These are phyloP conservation scores for Triplophysa dalaica DNA, from an alignment of 2,113 vertebrate species.

Conservation along the genomic window DNA sequence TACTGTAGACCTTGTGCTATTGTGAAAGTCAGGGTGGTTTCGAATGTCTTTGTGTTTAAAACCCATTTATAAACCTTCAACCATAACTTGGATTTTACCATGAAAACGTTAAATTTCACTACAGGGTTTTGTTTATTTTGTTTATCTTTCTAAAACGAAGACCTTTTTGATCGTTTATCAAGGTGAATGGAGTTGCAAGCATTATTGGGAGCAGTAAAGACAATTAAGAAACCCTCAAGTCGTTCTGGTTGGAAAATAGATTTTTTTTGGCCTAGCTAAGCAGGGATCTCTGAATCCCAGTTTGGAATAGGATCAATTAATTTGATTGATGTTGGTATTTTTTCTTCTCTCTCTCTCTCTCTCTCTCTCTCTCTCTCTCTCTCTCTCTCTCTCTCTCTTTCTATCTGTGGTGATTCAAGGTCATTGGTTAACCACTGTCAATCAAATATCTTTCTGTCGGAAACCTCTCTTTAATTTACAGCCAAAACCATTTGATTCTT, in stretches of 20 bases:
- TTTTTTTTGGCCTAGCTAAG: constrained; percentile 45
- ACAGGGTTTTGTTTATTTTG: not conserved
- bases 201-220: constrained; percentile 67
- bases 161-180: constrained; percentile 57
- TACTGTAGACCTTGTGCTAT: not conserved
- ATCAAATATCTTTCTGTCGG: no score
- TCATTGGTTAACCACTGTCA: not conserved
- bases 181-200: constrained; percentile 60
- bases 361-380: not conserved
- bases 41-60: constrained; percentile 15
- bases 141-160: not conserved
- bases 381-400: not conserved
- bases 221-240: constrained; percentile 67
- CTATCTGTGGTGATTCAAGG: not conserved
- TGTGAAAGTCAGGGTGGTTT: constrained; percentile 13
- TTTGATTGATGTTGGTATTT: constrained; percentile 33
- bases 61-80: constrained; percentile 19
- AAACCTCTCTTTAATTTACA: no score
- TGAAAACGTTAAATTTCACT: constrained; percentile 17
- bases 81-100: constrained; percentile 21
- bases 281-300: constrained; percentile 46
- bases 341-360: constrained; percentile 18
- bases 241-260: constrained; percentile 25
- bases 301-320: constrained; percentile 48
- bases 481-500: no score